These are phyloP conservation scores for Panagrolaimus sp. DNA, from an alignment of 1,140 invertebrate genomes.

Conservation along the genomic window DNA sequence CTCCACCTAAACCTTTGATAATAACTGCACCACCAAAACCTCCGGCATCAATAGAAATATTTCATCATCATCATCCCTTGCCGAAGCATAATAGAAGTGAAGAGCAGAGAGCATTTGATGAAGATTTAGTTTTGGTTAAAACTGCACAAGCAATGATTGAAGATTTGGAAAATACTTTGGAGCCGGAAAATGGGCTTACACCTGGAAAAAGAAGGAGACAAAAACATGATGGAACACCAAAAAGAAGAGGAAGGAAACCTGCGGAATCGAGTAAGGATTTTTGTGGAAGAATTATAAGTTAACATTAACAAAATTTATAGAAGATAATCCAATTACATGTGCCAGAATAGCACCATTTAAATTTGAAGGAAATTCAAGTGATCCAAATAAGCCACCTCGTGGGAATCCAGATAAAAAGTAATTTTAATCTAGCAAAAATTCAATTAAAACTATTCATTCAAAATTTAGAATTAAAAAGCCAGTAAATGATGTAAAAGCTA, in stretches of 20 bases:
- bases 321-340: background rate
- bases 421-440: too few species aligned
- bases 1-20: background rate
- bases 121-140: background rate
- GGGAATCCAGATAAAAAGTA: conserved; percentile 25
- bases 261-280: background rate
- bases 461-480: background rate
- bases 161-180: background rate
- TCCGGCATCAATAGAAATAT: background rate
- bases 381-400: conserved; percentile 19
- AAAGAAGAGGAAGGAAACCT: background rate
- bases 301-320: too few species aligned
- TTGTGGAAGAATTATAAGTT: too few species aligned
- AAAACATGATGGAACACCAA: background rate
- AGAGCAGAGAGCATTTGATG: background rate
- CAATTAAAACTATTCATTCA: background rate
- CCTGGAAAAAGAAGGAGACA: background rate
- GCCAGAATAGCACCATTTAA: conserved; percentile 21
- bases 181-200: background rate
- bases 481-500: background rate
- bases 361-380: conserved; percentile 10
- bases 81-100: background rate
- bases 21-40: background rate
- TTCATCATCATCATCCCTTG: background rate
- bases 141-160: conserved; percentile 9